Evolutionary conservation across 1,140 invertebrate genomes (phyloP).

Genomic region (Tachypleus tridentatus): DNA sequence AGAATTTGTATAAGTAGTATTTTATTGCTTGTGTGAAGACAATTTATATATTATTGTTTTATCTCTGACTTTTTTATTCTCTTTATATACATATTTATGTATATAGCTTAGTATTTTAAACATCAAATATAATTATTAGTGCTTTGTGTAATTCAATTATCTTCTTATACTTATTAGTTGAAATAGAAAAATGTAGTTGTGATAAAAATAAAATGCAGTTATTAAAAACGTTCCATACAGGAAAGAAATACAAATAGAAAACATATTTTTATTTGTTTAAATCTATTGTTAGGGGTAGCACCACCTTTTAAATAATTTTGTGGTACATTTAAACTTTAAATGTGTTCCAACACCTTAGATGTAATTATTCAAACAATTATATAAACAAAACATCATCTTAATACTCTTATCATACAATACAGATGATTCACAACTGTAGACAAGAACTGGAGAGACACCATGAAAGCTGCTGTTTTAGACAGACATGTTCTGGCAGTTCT

Average conservation of each 20-base stretch:
- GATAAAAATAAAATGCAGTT: no score
- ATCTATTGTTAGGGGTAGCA: neutral
- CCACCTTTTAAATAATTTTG: no score
- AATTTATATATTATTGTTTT: neutral
- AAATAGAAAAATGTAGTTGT: no score
- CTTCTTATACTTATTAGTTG: no score
- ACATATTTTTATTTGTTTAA: neutral
- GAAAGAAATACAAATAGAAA: neutral
- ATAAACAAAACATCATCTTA: no score
- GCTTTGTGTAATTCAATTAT: no score
- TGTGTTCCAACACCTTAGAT: neutral
- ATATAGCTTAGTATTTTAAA: slow-evolving; percentile 19
- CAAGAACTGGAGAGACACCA: slow-evolving; percentile 74
- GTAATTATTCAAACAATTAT: no score
- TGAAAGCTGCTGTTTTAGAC: slow-evolving; percentile 67
- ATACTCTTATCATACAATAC: slow-evolving; percentile 1
- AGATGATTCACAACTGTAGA: slow-evolving; percentile 29
- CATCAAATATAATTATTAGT: slow-evolving; percentile 10
- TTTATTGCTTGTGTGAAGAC: no score
- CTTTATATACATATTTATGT: slow-evolving; percentile 2
- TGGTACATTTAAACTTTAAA: neutral
- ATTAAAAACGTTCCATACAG: no score
- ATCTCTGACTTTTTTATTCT: neutral
- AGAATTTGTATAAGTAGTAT: neutral
- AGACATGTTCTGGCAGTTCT: slow-evolving; percentile 70